A percentile compares a stretch with the other conserved stretches of the same genome.
Conservation (phyloP, 2,888 invertebrate species). For the Lycia hirtaria region DNA sequence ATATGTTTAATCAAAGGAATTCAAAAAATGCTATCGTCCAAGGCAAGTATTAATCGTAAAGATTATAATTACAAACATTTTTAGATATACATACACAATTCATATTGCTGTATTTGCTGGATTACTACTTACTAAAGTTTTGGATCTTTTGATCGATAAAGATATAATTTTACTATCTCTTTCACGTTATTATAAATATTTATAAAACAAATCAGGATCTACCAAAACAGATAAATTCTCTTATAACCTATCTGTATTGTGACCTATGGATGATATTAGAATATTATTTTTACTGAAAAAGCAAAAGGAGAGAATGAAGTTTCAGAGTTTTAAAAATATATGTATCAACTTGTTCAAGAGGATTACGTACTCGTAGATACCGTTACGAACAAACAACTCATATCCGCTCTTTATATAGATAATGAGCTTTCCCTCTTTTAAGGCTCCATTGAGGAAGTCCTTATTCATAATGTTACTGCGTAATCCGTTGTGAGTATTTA, state of each 20-base stretch:
- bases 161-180: too few relatives aligned
- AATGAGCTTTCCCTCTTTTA: conserved; percentile 23
- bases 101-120: too few relatives aligned
- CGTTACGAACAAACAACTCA: conserved; percentile 8
- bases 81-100: too few relatives aligned
- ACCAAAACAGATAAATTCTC: too few relatives aligned
- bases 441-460: conserved; percentile 25
- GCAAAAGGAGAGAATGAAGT: background rate
- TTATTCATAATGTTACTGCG: conserved; percentile 18
- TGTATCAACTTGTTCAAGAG: background rate
- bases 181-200: too few relatives aligned
- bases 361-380: conserved; percentile 3
- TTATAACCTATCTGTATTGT: too few relatives aligned
- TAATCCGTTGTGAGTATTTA: conserved; percentile 9
- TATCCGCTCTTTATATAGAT: conserved; percentile 27
- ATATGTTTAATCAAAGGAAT: conserved; percentile 2
- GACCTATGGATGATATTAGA: too few relatives aligned
- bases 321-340: background rate
- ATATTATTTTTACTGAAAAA: background rate
- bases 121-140: too few relatives aligned
- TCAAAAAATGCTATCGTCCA: conserved; percentile 5
- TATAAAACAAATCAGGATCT: too few relatives aligned
- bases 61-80: background rate
- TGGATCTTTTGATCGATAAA: too few relatives aligned
- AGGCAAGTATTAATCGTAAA: conserved; percentile 8